A percentile compares a stretch with the other conserved stretches of the same genome.
phyloP scores from a whole-genome alignment of 2,888 invertebrate genomes.

The Thecophora atra region DNA sequence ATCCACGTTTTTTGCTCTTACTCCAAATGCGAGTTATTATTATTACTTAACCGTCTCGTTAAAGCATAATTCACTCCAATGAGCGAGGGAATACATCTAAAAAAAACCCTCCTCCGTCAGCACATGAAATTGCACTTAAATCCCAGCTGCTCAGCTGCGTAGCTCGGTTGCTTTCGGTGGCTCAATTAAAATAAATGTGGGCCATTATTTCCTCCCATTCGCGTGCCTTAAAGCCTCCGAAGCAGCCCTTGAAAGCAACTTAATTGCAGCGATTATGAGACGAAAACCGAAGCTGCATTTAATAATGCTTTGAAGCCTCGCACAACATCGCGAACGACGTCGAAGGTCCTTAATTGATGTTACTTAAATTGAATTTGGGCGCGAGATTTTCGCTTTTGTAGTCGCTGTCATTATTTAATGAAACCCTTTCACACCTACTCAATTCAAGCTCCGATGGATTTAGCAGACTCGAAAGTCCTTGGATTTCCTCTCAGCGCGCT shows the following conservation, averaged over 20 bases:
- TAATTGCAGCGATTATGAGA: slow-evolving; percentile 62
- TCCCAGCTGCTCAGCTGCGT: neutral
- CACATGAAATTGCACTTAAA: neutral
- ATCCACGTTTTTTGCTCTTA: slow-evolving; percentile 40
- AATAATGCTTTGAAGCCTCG: neutral
- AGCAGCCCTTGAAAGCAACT: slow-evolving; percentile 52
- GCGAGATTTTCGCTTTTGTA: slow-evolving; percentile 39
- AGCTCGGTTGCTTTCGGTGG: neutral
- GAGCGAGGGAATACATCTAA: neutral
- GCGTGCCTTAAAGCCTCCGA: neutral
- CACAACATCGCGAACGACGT: neutral
- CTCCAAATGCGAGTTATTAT: slow-evolving; percentile 57
- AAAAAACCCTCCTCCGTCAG: no score
- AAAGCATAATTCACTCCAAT: slow-evolving; percentile 42
- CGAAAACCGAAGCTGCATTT: slow-evolving; percentile 18
- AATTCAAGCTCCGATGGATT: slow-evolving; percentile 46
- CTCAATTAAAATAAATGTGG: slow-evolving; percentile 45
- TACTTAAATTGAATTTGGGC: slow-evolving; percentile 10
- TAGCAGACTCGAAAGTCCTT: slow-evolving; percentile 34
- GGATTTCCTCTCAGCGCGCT: slow-evolving; percentile 40
- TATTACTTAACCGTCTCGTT: slow-evolving; percentile 54
- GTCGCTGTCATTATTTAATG: slow-evolving; percentile 51
- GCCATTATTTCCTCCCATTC: neutral
- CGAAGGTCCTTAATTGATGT: slow-evolving; percentile 26
- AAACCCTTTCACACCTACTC: slow-evolving; percentile 61